Evolutionary conservation across 1,140 invertebrate species (phyloP).

Genomic region (Ridgeia piscesae): DNA sequence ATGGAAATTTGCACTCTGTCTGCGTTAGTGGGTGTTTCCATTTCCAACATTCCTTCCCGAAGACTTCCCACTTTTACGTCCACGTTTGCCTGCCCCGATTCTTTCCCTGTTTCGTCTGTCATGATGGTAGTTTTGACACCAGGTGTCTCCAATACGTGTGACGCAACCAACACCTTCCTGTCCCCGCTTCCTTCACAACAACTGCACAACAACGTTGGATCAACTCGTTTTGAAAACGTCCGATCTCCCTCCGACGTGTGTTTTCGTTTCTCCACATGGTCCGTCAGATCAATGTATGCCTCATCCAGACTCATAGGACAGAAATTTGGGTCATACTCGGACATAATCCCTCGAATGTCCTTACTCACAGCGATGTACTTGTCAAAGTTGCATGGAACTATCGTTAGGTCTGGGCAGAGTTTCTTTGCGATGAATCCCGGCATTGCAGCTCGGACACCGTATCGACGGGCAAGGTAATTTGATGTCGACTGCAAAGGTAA

Average conservation of each 20-base stretch:
- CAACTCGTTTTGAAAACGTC: conserved; percentile 22
- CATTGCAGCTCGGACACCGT: conserved; percentile 71
- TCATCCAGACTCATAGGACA: conserved; percentile 67
- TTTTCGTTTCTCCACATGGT: conserved; percentile 57
- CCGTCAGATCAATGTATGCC: conserved; percentile 68
- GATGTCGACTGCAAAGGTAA: conserved; percentile 63
- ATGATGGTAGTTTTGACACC: neutral
- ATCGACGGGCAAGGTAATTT: conserved; percentile 68
- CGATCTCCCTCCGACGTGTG: conserved; percentile 35
- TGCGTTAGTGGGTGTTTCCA: neutral
- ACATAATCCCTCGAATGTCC: conserved; percentile 58
- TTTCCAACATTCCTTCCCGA: neutral
- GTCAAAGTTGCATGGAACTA: conserved; percentile 64
- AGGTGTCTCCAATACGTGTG: neutral
- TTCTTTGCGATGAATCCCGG: conserved; percentile 73
- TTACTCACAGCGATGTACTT: conserved; percentile 65
- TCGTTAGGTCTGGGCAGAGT: conserved; percentile 66
- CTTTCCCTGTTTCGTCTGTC: neutral
- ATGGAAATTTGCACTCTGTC: neutral
- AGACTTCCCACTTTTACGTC: neutral
- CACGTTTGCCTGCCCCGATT: neutral
- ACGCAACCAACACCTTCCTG: neutral
- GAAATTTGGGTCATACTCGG: conserved; percentile 66
- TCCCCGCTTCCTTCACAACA: neutral
- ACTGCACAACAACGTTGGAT: neutral